Percentiles rank a stretch among this genome's conserved stretches.
Conservation (phyloP, 2,797 vertebrate genomes). For the Sternarchorhynchus goeldii region DNA sequence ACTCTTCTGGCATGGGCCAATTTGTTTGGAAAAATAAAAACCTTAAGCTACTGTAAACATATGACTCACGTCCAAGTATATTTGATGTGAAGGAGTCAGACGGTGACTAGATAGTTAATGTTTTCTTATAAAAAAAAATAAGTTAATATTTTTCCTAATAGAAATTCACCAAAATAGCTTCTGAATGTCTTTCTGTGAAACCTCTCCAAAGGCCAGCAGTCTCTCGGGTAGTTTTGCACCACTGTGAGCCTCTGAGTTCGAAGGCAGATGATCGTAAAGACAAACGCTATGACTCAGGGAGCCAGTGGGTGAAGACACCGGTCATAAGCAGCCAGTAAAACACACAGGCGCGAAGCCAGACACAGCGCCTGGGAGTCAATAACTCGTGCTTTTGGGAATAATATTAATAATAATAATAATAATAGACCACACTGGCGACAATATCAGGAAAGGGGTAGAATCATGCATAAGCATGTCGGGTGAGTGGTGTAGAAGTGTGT, state of each 20-base stretch:
- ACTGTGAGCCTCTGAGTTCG: background rate
- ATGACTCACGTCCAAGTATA: background rate
- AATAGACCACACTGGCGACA: background rate
- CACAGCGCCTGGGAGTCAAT: slow-evolving; percentile 5
- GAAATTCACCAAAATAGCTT: background rate
- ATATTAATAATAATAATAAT: background rate
- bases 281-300: slow-evolving; percentile 26
- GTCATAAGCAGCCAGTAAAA: slow-evolving; percentile 31
- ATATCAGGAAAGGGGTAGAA: background rate
- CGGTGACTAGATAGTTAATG: background rate
- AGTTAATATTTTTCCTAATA: background rate
- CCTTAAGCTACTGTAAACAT: background rate
- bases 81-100: background rate
- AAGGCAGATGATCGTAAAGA: slow-evolving; percentile 4
- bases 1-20: too few species aligned
- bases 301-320: slow-evolving; percentile 6
- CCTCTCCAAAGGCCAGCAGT: background rate
- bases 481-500: background rate
- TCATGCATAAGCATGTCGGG: background rate
- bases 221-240: background rate
- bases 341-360: slow-evolving; percentile 10
- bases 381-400: slow-evolving; percentile 17
- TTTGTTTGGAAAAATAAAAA: background rate
- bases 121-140: background rate
- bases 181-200: slow-evolving; percentile 1